Conservation (phyloP, 1,140 invertebrate genomes). For the Probaryconus sp. region DNA sequence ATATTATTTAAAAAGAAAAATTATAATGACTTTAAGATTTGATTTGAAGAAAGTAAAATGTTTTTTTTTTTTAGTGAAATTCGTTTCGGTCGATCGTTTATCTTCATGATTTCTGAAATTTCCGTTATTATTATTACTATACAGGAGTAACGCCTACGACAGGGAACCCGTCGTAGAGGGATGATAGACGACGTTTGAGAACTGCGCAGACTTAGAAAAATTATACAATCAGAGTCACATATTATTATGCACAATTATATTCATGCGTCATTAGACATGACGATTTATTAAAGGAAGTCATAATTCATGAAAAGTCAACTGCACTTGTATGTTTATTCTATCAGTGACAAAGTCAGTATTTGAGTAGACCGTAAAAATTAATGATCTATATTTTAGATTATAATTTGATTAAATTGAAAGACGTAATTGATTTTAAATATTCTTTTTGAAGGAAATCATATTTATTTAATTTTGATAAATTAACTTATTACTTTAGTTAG, state of each 20-base stretch:
- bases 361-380: not conserved
- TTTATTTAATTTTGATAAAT: too few relatives aligned
- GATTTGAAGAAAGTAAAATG: too few relatives aligned
- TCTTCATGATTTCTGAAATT: too few relatives aligned
- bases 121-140: slow-evolving; percentile 41
- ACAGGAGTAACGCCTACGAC: slow-evolving; percentile 26
- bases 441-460: too few relatives aligned
- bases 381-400: too few relatives aligned
- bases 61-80: too few relatives aligned
- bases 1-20: too few relatives aligned
- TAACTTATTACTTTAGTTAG: too few relatives aligned
- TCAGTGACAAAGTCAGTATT: slow-evolving; percentile 3
- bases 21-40: too few relatives aligned
- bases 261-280: slow-evolving; percentile 36
- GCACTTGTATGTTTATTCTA: slow-evolving; percentile 7
- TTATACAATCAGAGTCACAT: slow-evolving; percentile 29
- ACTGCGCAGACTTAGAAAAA: slow-evolving; percentile 42
- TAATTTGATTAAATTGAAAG: too few relatives aligned
- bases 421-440: too few relatives aligned
- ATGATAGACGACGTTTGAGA: slow-evolving; percentile 41
- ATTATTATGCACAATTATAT: slow-evolving; percentile 48
- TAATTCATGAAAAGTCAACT: slow-evolving; percentile 29
- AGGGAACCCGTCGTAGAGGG: slow-evolving; percentile 28
- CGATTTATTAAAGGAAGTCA: slow-evolving; percentile 37
- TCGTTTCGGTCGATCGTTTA: too few relatives aligned